phyloP scores from a whole-genome alignment of 2,888 invertebrate genomes.

The Callinectes sapidus region DNA sequence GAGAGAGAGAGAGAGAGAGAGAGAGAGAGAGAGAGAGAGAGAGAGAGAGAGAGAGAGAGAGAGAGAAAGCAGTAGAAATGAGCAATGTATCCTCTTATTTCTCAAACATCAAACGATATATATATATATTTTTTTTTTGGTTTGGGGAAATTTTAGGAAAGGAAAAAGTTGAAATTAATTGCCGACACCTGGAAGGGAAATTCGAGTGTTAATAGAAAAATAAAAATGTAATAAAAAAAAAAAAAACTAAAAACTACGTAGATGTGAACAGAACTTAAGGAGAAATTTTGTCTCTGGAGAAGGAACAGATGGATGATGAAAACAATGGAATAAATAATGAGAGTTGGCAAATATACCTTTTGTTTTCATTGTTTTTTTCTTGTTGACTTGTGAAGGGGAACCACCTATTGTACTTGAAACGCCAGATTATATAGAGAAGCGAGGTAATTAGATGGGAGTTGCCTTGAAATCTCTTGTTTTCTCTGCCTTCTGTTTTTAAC shows the following conservation, averaged over 20 bases:
- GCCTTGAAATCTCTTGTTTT: not conserved
- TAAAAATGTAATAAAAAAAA: not conserved
- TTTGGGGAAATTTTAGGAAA: not conserved
- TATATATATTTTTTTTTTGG: not conserved
- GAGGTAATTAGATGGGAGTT: not conserved
- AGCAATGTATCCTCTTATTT: constrained; percentile 1
- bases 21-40: constrained; percentile 13
- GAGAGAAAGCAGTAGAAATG: not conserved
- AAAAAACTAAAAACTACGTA: not conserved
- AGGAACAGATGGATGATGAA: not conserved
- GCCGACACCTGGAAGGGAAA: not conserved
- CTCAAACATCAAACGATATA: not conserved
- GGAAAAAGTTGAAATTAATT: constrained; percentile 14
- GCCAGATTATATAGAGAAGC: too few species aligned
- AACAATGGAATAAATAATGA: not conserved
- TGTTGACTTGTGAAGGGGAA: not conserved
- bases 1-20: constrained; percentile 15
- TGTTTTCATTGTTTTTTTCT: too few species aligned
- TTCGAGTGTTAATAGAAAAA: not conserved
- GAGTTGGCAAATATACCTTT: not conserved
- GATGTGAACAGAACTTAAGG: not conserved
- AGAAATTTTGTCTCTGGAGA: not conserved
- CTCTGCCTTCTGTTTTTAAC: not conserved
- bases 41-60: too few species aligned
- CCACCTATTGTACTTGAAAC: too few species aligned